These are phyloP conservation scores for Pristionchus arcanus DNA, from an alignment of 2,888 invertebrate species.

Conservation along the genomic window DNA sequence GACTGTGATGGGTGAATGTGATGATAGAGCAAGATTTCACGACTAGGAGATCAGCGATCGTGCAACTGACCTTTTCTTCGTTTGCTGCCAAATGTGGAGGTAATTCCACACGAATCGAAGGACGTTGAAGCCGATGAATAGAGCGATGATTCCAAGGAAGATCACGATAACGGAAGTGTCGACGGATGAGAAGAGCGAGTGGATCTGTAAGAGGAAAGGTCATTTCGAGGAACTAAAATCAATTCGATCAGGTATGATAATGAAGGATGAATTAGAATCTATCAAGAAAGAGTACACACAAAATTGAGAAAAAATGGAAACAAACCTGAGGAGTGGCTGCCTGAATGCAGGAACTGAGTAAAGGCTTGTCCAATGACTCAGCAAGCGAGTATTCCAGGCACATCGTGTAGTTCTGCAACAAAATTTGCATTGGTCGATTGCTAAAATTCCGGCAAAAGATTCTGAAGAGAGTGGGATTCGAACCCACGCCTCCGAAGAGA, in stretches of 20 bases:
- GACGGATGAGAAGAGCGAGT: constrained; percentile 57
- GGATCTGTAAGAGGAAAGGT: constrained; percentile 19
- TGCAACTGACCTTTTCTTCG: constrained; percentile 63
- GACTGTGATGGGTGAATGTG: neutral
- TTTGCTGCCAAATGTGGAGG: constrained; percentile 70
- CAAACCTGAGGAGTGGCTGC: constrained; percentile 34
- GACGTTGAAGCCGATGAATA: constrained; percentile 57
- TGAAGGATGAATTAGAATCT: too few species aligned
- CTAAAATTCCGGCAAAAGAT: constrained; percentile 51
- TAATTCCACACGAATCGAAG: constrained; percentile 62
- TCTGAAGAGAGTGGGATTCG: constrained; percentile 86
- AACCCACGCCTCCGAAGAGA: constrained; percentile 91
- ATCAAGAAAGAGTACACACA: too few species aligned
- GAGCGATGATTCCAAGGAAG: constrained; percentile 54
- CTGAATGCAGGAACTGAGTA: constrained; percentile 47
- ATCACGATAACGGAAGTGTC: constrained; percentile 58
- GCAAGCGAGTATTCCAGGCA: constrained; percentile 66
- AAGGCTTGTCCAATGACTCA: constrained; percentile 38
- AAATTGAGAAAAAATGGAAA: neutral
- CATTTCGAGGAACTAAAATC: too few species aligned
- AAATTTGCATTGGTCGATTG: neutral
- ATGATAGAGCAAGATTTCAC: neutral
- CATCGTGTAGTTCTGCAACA: constrained; percentile 69
- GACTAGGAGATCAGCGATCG: neutral
- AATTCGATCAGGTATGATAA: too few species aligned